Conservation (phyloP, 2,888 invertebrate genomes). For the Microctonus brassicae region DNA sequence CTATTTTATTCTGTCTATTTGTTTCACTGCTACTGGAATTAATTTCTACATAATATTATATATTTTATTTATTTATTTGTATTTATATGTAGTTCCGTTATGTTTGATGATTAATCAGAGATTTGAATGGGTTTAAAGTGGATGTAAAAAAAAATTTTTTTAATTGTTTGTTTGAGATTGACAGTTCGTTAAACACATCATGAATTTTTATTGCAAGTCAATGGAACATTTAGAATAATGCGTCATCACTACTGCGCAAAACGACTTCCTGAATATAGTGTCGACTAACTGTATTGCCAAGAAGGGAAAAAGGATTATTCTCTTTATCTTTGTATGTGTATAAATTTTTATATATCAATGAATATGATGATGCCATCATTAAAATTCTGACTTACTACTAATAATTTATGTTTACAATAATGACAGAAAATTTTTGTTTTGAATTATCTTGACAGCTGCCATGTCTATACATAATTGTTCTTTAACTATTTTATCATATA, state of each 20-base stretch:
- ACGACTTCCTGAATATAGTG: slow-evolving; percentile 33
- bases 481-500: too few relatives aligned
- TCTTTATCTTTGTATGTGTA: too few relatives aligned
- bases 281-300: slow-evolving; percentile 59
- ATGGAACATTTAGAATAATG: slow-evolving; percentile 13
- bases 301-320: slow-evolving; percentile 21
- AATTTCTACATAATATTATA: neutral
- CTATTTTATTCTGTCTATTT: neutral
- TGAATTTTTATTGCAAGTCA: slow-evolving; percentile 11
- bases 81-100: neutral
- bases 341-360: neutral
- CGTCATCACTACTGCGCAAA: slow-evolving; percentile 14
- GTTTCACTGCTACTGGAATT: neutral
- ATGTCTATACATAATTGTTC: too few relatives aligned
- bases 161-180: neutral
- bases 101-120: neutral
- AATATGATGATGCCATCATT: slow-evolving; percentile 9
- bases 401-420: neutral
- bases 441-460: too few relatives aligned
- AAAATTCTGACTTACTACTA: slow-evolving; percentile 4
- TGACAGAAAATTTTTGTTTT: neutral
- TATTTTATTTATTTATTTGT: neutral
- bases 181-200: neutral
- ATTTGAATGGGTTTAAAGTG: neutral
- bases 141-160: too few relatives aligned